These are phyloP conservation scores for Sebastes ruberrimus DNA, from an alignment of 2,797 vertebrate species.

Conservation along the genomic window DNA sequence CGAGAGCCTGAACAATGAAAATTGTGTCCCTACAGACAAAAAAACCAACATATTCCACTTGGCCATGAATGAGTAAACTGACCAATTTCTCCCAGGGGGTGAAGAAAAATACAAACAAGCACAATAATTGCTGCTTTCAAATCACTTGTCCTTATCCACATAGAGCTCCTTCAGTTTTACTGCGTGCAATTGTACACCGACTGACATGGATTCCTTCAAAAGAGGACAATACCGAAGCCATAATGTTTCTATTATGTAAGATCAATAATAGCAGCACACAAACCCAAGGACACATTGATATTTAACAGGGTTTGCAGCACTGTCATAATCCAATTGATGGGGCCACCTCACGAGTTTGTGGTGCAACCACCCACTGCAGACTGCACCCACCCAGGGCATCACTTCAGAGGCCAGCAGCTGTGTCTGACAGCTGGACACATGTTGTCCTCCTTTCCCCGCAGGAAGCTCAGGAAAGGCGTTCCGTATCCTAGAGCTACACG, in stretches of 20 bases:
- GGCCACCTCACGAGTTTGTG: constrained; percentile 59
- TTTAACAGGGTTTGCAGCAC: constrained; percentile 42
- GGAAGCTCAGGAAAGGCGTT: constrained; percentile 46
- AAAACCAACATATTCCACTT: neutral
- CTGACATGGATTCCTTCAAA: constrained; percentile 33
- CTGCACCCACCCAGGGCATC: constrained; percentile 48
- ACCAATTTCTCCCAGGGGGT: constrained; percentile 3
- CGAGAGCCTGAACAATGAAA: constrained; percentile 37
- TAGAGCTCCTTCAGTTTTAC: neutral
- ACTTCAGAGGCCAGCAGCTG: constrained; percentile 71
- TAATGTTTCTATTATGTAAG: constrained; percentile 33
- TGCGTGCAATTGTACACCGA: constrained; percentile 21
- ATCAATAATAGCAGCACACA: constrained; percentile 30
- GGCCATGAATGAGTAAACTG: constrained; percentile 28
- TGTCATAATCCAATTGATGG: constrained; percentile 46
- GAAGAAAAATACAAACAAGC: constrained; percentile 25
- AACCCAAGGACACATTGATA: constrained; percentile 43
- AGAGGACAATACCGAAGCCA: neutral
- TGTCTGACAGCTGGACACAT: constrained; percentile 75
- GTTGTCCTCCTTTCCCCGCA: constrained; percentile 53
- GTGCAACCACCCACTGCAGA: constrained; percentile 42
- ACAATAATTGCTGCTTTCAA: constrained; percentile 40
- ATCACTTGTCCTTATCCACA: neutral
- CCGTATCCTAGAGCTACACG: constrained; percentile 51
- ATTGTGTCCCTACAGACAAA: constrained; percentile 27